A percentile compares a stretch with the other conserved stretches of the same genome.
Evolutionary conservation across 2,888 invertebrate species (phyloP).

Genomic region (Pecten maximus): DNA sequence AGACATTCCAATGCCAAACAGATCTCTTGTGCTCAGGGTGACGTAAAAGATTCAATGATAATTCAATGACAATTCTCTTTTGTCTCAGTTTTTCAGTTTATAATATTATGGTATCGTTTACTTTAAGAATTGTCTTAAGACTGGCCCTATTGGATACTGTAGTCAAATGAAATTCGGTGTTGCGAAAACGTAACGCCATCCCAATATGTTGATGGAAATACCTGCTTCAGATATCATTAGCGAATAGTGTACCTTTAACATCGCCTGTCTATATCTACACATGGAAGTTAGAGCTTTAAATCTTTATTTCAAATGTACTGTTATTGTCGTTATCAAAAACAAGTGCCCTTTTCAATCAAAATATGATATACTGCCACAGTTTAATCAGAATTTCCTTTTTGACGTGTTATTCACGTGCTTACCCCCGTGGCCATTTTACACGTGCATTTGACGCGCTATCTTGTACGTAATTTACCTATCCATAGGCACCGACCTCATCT

Average conservation of each 20-base stretch:
- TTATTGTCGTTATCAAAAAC: neutral
- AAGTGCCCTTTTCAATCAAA: constrained; percentile 30
- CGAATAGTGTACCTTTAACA: neutral
- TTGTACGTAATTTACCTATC: neutral
- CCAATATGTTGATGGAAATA: neutral
- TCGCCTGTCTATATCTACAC: neutral
- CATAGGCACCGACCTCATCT: constrained; percentile 1
- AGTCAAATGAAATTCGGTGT: neutral
- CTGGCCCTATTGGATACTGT: too few relatives aligned
- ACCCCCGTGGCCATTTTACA: constrained; percentile 19
- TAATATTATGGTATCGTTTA: too few relatives aligned
- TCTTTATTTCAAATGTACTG: neutral
- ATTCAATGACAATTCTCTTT: too few relatives aligned
- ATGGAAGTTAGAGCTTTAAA: neutral
- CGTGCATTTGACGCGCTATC: neutral
- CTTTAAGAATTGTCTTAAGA: too few relatives aligned
- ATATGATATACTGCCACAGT: constrained; percentile 23
- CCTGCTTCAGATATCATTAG: neutral
- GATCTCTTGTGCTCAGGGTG: too few relatives aligned
- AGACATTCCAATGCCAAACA: too few relatives aligned
- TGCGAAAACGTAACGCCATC: neutral
- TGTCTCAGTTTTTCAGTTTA: too few relatives aligned
- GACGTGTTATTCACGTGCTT: neutral
- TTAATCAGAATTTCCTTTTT: constrained; percentile 15
- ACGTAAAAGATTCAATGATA: too few relatives aligned